Percentiles rank a stretch among this genome's conserved stretches.
These are phyloP conservation scores for Cyrtonyx montezumae DNA, from an alignment of 2,113 vertebrate genomes.

Conservation along the genomic window DNA sequence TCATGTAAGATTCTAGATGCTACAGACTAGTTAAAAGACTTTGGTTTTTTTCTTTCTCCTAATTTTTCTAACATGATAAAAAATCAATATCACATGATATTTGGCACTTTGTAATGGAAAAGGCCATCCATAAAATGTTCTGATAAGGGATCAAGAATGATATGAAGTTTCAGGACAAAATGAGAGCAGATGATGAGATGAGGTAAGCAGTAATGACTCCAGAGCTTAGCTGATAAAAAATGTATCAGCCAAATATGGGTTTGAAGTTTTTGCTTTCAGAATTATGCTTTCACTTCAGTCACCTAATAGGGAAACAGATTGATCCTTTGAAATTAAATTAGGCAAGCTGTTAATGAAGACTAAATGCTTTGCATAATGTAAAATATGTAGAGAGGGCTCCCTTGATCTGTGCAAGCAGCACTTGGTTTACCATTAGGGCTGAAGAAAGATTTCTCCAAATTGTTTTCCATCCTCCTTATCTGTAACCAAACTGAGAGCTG, in stretches of 20 bases:
- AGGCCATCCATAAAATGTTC: neutral
- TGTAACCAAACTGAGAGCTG: neutral
- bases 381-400: neutral
- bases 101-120: conserved; percentile 3
- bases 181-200: neutral
- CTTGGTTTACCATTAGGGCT: neutral
- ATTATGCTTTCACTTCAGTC: neutral
- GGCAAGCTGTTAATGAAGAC: conserved; percentile 49
- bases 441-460: neutral
- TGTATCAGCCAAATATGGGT: neutral
- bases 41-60: conserved; percentile 8
- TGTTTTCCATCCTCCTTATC: neutral
- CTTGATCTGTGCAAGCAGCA: neutral
- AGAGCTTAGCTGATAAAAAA: neutral
- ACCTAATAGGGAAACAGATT: conserved; percentile 9
- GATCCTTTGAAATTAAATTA: conserved; percentile 50
- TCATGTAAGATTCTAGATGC: neutral
- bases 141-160: neutral
- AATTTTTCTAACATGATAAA: neutral
- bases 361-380: conserved; percentile 51
- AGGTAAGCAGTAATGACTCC: neutral
- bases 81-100: neutral
- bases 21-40: neutral
- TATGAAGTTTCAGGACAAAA: conserved; percentile 29
- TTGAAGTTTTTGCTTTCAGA: neutral